Conservation (phyloP, 2,888 invertebrate species). For the Sinopyrophorus schimmeli region DNA sequence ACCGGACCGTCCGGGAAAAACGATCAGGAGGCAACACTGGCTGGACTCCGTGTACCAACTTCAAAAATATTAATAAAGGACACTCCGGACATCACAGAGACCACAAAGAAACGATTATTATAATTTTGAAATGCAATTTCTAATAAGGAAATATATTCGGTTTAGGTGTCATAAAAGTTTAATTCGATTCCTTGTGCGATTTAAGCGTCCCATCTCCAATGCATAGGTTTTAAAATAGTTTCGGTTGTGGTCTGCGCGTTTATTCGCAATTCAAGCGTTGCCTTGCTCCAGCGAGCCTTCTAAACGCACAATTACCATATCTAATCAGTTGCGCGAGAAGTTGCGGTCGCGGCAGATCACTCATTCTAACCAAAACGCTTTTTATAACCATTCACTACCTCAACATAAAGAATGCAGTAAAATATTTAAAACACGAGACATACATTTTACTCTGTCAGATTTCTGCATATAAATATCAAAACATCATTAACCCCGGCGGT, state of each 20-base stretch:
- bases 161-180: too few relatives aligned
- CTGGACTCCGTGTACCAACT: too few relatives aligned
- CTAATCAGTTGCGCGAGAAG: constrained; percentile 25
- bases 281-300: constrained; percentile 16
- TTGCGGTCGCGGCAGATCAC: constrained; percentile 27
- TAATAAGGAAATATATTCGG: too few relatives aligned
- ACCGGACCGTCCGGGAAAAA: too few relatives aligned
- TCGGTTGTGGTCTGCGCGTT: constrained; percentile 15
- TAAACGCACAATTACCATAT: constrained; percentile 26
- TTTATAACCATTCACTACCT: constrained; percentile 23
- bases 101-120: too few relatives aligned
- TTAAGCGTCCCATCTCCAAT: too few relatives aligned
- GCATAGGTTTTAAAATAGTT: too few relatives aligned
- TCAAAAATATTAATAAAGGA: too few relatives aligned
- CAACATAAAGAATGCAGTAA: constrained; percentile 16
- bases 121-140: too few relatives aligned
- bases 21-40: too few relatives aligned
- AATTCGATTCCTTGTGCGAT: too few relatives aligned
- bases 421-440: constrained; percentile 15
- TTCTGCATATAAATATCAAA: constrained; percentile 9
- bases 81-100: too few relatives aligned
- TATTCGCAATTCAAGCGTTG: constrained; percentile 15
- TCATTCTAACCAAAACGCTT: constrained; percentile 19
- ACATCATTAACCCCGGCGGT: constrained; percentile 1
- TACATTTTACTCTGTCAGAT: constrained; percentile 8